Evolutionary conservation across 2,797 vertebrate species (phyloP), one percentile per base, ranked within the genome.

Genomic region (Clarias platycephalus): DNA sequence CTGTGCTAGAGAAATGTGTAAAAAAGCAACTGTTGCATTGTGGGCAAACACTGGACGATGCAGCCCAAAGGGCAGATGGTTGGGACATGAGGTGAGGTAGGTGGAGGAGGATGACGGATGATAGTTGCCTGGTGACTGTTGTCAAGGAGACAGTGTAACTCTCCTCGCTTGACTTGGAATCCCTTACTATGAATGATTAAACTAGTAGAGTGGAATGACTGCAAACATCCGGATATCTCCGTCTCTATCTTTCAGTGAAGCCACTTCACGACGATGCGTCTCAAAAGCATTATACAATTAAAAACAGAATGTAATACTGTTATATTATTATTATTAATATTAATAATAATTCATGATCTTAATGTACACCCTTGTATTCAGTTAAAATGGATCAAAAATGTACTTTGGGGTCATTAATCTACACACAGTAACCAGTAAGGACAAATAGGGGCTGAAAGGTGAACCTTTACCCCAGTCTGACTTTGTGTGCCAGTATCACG

Each of bases 61-160:
- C 88, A 89, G 90, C 89, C 91, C 90, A 91, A 82, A 89, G 86
- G 85, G 91, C 87, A 90, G 89, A 90, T 87, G 91, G 87, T 83
- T 87, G 66, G 64, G 80, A 88, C 62, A 87, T 76, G 64, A 92
- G 91, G 91, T 90, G 90, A 90, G 89, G 90, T 57, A 70, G 62
- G 90, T 88, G 90, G 93, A 87, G 92, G 81, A 86, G 91, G 92
- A 92, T 93, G 93, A 95, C 91, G 91, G 93, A 92, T 91, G 92
- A 92, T 91, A 92, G 95, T 96, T 95, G 94, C 95, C 92, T 93
- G 91, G 94, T 92, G 91, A 96, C 95, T 67, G 95, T 95, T 92
- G 95, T 94, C 95, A 94, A 87, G 94, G 95, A 94, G 91, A 96
- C 92, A 57, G 90, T 92, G 92, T 93, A 90, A 86, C 90, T 93